Evolutionary conservation across 2,797 vertebrate species (phyloP).

Genomic region (Pipistrellus nathusii): DNA sequence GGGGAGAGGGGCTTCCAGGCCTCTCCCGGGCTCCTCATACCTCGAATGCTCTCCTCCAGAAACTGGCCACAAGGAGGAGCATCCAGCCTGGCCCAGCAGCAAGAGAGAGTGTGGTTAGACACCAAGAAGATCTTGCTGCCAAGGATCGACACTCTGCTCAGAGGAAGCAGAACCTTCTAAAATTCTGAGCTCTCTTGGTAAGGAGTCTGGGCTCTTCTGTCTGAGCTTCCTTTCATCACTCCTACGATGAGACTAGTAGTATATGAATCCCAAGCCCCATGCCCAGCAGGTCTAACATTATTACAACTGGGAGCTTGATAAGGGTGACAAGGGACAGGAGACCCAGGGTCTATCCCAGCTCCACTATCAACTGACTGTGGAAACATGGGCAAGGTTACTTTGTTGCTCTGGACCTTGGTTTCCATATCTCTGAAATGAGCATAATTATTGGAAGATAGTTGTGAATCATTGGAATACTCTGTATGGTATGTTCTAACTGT

Average conservation of each 20-base stretch:
- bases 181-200: not conserved
- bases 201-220: not conserved
- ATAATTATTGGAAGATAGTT: not conserved
- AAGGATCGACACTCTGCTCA: not conserved
- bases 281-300: not conserved
- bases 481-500: not conserved
- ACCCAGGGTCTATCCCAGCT: not conserved
- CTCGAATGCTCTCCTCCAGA: slow-evolving; percentile 11
- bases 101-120: slow-evolving; percentile 34
- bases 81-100: slow-evolving; percentile 1
- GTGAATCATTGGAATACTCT: not conserved
- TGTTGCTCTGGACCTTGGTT: not conserved
- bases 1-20: not conserved
- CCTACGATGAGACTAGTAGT: too few species aligned
- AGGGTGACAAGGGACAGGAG: not conserved
- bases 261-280: not conserved
- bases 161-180: not conserved
- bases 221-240: not conserved
- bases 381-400: not conserved
- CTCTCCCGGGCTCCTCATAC: not conserved
- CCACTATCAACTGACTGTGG: not conserved
- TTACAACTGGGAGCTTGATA: not conserved
- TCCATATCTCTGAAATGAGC: not conserved
- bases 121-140: not conserved
- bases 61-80: slow-evolving; percentile 45